phyloP scores from a whole-genome alignment of 2,888 invertebrate genomes.

The Pseudeuparius sepicola region DNA sequence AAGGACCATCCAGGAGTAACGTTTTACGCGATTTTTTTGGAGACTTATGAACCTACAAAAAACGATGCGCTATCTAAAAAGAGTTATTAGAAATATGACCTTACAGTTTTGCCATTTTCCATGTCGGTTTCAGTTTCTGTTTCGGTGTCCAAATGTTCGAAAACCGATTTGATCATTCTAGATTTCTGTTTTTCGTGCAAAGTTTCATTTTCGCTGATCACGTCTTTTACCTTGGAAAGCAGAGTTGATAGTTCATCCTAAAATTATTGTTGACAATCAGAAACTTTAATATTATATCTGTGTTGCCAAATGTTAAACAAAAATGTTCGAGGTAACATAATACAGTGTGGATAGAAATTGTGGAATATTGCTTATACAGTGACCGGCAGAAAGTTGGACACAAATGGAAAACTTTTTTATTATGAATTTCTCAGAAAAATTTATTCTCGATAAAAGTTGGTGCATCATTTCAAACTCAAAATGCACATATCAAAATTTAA shows the following conservation, averaged over 20 bases:
- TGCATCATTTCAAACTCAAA: too few species aligned
- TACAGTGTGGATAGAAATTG: too few species aligned
- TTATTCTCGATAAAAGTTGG: too few species aligned
- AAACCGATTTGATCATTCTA: slow-evolving; percentile 53
- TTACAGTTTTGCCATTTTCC: slow-evolving; percentile 19
- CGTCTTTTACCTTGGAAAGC: slow-evolving; percentile 73
- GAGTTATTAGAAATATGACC: background rate
- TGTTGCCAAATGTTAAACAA: too few species aligned
- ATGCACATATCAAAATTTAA: too few species aligned
- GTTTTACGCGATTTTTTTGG: slow-evolving; percentile 28
- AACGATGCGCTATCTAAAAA: background rate
- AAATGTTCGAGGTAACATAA: too few species aligned
- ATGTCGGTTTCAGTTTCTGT: slow-evolving; percentile 36
- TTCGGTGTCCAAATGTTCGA: slow-evolving; percentile 50
- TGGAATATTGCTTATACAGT: too few species aligned
- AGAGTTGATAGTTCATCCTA: slow-evolving; percentile 67
- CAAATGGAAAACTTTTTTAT: too few species aligned
- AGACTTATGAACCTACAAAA: slow-evolving; percentile 27
- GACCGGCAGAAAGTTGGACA: too few species aligned
- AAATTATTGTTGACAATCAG: slow-evolving; percentile 5
- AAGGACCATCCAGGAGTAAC: slow-evolving; percentile 55
- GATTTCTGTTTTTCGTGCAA: slow-evolving; percentile 69
- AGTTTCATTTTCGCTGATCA: slow-evolving; percentile 74
- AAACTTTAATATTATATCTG: too few species aligned
- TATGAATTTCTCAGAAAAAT: too few species aligned